Base-by-base conservation (phyloP, 2,888 invertebrate species). In the Cotesia congregata region DNA sequence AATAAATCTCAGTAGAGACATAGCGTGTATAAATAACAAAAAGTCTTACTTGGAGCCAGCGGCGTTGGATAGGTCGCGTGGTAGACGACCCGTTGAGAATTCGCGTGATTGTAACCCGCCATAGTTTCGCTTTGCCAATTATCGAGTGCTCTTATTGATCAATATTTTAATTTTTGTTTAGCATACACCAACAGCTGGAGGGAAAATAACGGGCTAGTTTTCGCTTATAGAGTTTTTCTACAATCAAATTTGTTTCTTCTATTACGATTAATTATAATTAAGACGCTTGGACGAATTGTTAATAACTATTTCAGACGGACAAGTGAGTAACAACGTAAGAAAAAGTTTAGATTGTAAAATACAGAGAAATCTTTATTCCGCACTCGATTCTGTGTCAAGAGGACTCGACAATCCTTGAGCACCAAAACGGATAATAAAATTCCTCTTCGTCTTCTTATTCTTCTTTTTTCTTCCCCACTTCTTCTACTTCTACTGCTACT, bases 31-130 rank as follows among this genome's bases (percentile, higher is more conserved):
- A 82, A 50, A 50, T 50, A 50, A 50, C 50, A 12, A 50, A 81
- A 83, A 88, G 67, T 41, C 89, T 89, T 88, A 89, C 89, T 89
- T 86, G 89, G 88, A 80, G 89, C 88, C 75, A 89, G 86, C 78
- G 89, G 89, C 86, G 88, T 89, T 84, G 89, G 89, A 85, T 89
- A 89, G 82, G 88, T 88, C 85, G 89, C 88, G 85, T 89, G 89
- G 85, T 89, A 89, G 81, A 88, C 88, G 83, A 89, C 89, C 83
- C 89, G 87, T 85, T 89, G 89, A 79, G 87, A 84, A 83, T 87
- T 88, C 85, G 88, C 85, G 85, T 88, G 88, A 88, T 87, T 88
- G 86, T 88, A 89, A 80, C 87, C 88, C 82, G 89, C 88, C 89
- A 89, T 89, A 40, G 72, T 65, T 70, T 74, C 73, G 65, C 74